phyloP scores from a whole-genome alignment of 2,113 vertebrate species.

The Apteryx owenii region DNA sequence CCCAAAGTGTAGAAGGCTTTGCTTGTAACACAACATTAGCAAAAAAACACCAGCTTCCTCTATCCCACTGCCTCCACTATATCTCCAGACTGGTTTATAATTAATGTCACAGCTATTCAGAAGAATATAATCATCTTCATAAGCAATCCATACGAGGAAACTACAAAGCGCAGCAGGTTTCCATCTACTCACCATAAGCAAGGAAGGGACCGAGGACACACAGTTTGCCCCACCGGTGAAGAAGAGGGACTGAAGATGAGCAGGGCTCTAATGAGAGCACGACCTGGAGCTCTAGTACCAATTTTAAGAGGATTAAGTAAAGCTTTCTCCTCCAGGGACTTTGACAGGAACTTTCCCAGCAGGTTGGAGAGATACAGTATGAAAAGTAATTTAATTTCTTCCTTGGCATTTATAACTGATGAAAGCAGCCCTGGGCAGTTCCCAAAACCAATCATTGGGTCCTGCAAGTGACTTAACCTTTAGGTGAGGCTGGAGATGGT shows the following conservation, averaged over 20 bases:
- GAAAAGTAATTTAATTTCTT: constrained; percentile 49
- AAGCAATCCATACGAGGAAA: neutral
- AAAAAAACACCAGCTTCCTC: neutral
- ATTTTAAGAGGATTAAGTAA: constrained; percentile 52
- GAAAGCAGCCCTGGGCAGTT: neutral
- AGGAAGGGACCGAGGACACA: neutral
- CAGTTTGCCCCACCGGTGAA: neutral
- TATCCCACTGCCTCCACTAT: neutral
- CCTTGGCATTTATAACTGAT: constrained; percentile 21
- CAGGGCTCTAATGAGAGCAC: neutral
- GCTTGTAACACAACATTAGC: neutral
- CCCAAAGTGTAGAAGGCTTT: neutral
- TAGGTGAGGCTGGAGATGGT: neutral
- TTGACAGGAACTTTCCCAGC: neutral
- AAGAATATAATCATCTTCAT: neutral
- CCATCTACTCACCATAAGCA: neutral
- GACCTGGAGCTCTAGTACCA: neutral
- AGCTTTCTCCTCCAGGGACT: neutral
- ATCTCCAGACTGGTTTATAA: neutral
- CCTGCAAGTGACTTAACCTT: neutral
- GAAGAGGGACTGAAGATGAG: neutral
- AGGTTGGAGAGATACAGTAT: neutral
- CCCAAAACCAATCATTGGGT: neutral
- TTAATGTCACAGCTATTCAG: neutral
- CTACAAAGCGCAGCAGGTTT: neutral